Evolutionary conservation across 2,888 invertebrate species (phyloP).

Genomic region (Synergus japonicus): DNA sequence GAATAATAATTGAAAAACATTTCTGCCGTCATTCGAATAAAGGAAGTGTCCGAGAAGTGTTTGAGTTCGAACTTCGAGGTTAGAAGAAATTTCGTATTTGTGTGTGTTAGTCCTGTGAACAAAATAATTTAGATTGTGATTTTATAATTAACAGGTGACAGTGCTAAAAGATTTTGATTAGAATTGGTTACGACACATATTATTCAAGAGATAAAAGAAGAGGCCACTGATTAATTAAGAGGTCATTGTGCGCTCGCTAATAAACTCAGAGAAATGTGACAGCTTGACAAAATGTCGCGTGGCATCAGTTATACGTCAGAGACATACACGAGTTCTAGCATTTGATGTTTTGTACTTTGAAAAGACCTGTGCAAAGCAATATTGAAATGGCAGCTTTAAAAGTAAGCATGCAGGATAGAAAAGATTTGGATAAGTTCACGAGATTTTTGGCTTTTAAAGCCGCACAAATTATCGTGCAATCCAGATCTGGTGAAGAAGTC

Average conservation of each 20-base stretch:
- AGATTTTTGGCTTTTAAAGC: constrained; percentile 93
- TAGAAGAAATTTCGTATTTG: not conserved
- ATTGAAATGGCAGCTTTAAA: constrained; percentile 74
- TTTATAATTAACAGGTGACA: not conserved
- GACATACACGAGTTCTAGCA: not conserved
- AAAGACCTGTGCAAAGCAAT: not conserved
- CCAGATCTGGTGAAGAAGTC: constrained; percentile 92
- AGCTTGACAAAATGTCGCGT: constrained; percentile 34
- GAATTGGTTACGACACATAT: constrained; percentile 3
- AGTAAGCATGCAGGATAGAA: constrained; percentile 82
- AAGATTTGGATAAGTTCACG: constrained; percentile 92
- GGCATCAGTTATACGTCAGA: constrained; percentile 19
- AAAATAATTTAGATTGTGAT: not conserved
- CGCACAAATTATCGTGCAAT: constrained; percentile 94
- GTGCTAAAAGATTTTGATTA: not conserved
- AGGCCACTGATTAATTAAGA: not conserved
- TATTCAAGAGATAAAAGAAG: constrained; percentile 25
- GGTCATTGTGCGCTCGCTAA: not conserved
- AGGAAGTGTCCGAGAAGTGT: not conserved
- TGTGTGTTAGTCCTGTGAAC: not conserved
- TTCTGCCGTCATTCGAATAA: not conserved
- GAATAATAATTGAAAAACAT: not conserved
- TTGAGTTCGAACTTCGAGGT: not conserved
- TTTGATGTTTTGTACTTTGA: constrained; percentile 28
- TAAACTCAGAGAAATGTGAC: not conserved